These are phyloP conservation scores for Aphelenchoides besseyi DNA, from an alignment of 1,140 invertebrate species.

Conservation along the genomic window DNA sequence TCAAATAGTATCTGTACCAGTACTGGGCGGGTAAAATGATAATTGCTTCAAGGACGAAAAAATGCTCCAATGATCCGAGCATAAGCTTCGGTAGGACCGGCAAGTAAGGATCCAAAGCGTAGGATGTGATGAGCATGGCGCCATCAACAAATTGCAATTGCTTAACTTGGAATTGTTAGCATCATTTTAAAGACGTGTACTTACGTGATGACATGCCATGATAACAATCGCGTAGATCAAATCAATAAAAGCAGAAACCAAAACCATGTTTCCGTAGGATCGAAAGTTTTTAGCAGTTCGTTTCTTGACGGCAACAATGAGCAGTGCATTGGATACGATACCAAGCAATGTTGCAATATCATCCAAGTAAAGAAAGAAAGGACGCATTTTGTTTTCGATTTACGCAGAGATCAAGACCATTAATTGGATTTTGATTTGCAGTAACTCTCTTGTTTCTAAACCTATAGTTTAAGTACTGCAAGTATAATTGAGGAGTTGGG, in stretches of 20 bases:
- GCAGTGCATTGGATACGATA: background rate
- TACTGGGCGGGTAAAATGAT: conserved; percentile 8
- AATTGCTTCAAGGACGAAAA: conserved; percentile 3
- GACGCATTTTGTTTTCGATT: background rate
- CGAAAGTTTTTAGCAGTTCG: conserved; percentile 4
- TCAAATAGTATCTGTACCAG: conserved; percentile 1
- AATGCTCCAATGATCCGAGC: conserved; percentile 9
- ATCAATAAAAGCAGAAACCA: conserved; percentile 8
- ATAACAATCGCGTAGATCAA: background rate
- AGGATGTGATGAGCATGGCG: conserved; percentile 5
- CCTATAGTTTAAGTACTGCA: no score
- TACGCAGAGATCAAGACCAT: no score
- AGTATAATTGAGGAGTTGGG: no score
- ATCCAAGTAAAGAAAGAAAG: conserved; percentile 3
- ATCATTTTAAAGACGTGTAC: background rate
- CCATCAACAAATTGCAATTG: conserved; percentile 12
- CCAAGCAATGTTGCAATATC: background rate
- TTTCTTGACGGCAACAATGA: conserved; percentile 8
- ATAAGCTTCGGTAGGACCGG: background rate
- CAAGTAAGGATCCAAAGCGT: background rate
- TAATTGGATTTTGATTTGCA: no score
- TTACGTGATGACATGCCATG: conserved; percentile 3
- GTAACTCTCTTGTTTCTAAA: no score
- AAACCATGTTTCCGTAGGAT: conserved; percentile 8
- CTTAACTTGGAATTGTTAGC: background rate